Percentiles rank a stretch among this genome's conserved stretches.
phyloP scores from a whole-genome alignment of 2,113 vertebrate genomes.

The human (Homo sapiens) region GRCh38 chr17:9766501-9767000 shows the following conservation, averaged over 20 bases:
- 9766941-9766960: neutral
- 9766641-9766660: neutral
- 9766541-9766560: too few species aligned
- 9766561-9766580: neutral
- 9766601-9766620: neutral
- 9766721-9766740: neutral
- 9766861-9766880: neutral
- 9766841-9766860: neutral
- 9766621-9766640: neutral
- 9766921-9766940: neutral
- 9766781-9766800: neutral
- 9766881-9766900: neutral
- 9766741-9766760: neutral
- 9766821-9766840: neutral
- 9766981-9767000: neutral
- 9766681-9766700: neutral
- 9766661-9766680: neutral
- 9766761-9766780: neutral
- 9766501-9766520: too few species aligned
- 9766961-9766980: neutral
- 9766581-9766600: neutral
- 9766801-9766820: neutral
- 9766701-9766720: neutral
- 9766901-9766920: neutral
- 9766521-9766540: too few species aligned